Base-by-base conservation (phyloP, 2,888 invertebrate genomes). In the Proisotoma minuta region DNA sequence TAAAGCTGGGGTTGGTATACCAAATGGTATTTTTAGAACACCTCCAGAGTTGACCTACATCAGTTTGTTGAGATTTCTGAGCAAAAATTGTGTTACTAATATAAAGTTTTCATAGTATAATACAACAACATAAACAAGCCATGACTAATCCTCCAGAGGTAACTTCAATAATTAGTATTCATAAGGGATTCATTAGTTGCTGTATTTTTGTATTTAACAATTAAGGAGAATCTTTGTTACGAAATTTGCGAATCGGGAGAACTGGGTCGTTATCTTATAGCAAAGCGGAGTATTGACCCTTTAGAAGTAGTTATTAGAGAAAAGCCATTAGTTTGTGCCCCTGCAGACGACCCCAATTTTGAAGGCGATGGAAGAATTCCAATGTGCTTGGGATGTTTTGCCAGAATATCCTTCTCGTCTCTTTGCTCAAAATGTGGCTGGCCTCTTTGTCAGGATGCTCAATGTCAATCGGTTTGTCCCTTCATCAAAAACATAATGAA, bases 301-400 rank as follows among this genome's bases (percentile, higher is more conserved):
- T 28, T 65, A 24, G 66, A 66, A 60, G 56, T 68, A 18, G 59
- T 70, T 23, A 61, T 70, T n/a, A 50, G 60, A 57, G 70, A 68
- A 54, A 51, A 22, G n/a, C 70, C 70, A 15, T 49, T 66, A 26
- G 61, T 61, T 10, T 64, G 64, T 62, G 62, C 61, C 12, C 66
- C 70, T 12, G 70, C 70, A 24, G 70, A 70, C 34, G 65, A 66
- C 34, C 59, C 66, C 18, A 53, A 60, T 54, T 60, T 60, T 34
- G 65, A 70, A 28, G 57, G 59, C 8, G 39, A 60, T 1, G 63
- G 63, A 5, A 61, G 59, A 28, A 63, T 65, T 52, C 65, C 65
- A 40, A 69, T 67, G 65, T 69, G 69, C 34, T 61, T 69, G 4
- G 67, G 69, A 2, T 69, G 69, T 27, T 69, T 57, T 54, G 67